phyloP scores from a whole-genome alignment of 2,797 vertebrate genomes.

The Pipistrellus kuhlii region DNA sequence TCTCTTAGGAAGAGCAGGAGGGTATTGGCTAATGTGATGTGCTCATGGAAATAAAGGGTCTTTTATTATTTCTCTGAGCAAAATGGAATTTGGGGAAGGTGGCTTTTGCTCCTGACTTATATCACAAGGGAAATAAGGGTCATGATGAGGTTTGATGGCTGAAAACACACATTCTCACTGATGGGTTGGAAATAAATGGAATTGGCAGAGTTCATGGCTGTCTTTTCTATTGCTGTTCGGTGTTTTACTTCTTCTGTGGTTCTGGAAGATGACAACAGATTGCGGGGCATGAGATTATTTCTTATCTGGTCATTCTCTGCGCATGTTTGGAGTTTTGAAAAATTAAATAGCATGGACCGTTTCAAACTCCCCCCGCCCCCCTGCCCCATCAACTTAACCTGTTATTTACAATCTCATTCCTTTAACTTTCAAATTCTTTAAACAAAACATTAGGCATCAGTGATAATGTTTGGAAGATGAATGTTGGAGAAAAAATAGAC shows the following conservation, averaged over 20 bases:
- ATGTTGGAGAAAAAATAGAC: background rate
- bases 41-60: background rate
- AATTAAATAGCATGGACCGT: background rate
- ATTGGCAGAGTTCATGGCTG: background rate
- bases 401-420: background rate
- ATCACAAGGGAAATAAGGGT: background rate
- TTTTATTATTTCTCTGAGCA: slow-evolving; percentile 43
- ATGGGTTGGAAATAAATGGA: fast-evolving
- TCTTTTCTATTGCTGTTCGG: background rate
- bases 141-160: background rate
- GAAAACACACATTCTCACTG: background rate
- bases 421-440: slow-evolving; percentile 35
- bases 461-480: background rate
- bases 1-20: background rate
- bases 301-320: slow-evolving; percentile 12
- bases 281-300: background rate
- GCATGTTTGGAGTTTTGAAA: background rate
- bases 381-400: background rate
- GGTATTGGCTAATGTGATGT: background rate
- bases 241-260: slow-evolving; percentile 65
- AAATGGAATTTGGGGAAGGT: background rate
- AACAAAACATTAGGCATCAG: background rate
- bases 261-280: slow-evolving; percentile 30
- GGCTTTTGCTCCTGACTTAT: background rate
- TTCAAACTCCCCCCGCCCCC: background rate